Conservation (phyloP, 53 echinoderm and acorn worm genomes). For the Astropecten irregularis region DNA sequence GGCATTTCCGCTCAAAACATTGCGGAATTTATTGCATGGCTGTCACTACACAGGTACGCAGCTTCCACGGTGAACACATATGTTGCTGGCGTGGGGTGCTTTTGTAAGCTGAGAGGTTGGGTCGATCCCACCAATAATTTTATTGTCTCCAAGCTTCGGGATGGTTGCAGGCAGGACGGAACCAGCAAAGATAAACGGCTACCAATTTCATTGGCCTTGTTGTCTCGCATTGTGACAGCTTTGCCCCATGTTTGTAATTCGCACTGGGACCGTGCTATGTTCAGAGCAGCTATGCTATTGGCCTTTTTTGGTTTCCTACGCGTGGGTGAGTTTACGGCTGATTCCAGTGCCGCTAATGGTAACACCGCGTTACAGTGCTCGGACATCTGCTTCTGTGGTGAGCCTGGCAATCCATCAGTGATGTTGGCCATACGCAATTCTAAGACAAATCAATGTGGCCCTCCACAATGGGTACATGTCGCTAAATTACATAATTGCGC, state of each 20-base stretch:
- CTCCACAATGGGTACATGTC: neutral
- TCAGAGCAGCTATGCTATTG: neutral
- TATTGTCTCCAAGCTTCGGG: too few species aligned
- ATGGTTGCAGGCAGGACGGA: too few species aligned
- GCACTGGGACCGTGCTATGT: too few species aligned
- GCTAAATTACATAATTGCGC: neutral
- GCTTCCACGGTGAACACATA: neutral
- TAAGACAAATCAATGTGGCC: conserved; percentile 5
- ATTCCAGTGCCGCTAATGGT: neutral
- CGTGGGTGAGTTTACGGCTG: neutral
- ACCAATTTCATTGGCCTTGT: too few species aligned
- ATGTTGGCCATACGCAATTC: neutral
- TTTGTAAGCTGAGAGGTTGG: neutral
- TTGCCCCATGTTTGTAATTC: too few species aligned
- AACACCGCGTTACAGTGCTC: neutral
- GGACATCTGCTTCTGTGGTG: neutral
- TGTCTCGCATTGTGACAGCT: too few species aligned
- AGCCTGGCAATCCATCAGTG: neutral
- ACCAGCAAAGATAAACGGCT: too few species aligned
- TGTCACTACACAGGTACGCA: neutral
- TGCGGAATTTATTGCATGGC: conserved; percentile 17
- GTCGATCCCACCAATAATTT: neutral
- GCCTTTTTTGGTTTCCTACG: too few species aligned
- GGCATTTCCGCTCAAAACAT: neutral
- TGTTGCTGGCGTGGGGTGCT: neutral